A percentile compares a stretch with the other conserved stretches of the same genome.
phyloP scores from a whole-genome alignment of 2,113 vertebrate genomes.

The Cyphomyrus discorhynchus region DNA sequence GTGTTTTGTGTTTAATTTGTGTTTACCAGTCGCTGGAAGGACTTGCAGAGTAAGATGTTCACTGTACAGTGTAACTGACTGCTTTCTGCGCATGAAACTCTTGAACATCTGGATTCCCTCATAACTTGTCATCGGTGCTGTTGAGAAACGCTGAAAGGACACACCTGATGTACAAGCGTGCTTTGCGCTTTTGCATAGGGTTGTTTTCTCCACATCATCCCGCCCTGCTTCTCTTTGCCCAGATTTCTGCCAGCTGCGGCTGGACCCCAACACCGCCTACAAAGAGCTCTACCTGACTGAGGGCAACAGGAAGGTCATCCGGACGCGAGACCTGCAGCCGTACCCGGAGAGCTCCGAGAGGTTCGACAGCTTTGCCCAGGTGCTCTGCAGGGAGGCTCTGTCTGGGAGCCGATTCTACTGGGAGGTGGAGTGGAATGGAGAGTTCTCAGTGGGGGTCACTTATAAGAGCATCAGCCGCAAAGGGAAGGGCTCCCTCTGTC shows the following conservation, averaged over 20 bases:
- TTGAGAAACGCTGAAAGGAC: neutral
- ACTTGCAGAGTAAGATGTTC: neutral
- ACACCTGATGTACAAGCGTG: neutral
- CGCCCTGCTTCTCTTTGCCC: neutral
- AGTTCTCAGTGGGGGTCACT: conserved; percentile 76
- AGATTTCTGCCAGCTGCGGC: conserved; percentile 66
- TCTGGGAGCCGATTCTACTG: conserved; percentile 76
- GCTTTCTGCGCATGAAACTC: neutral
- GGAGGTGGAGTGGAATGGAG: conserved; percentile 76
- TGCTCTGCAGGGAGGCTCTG: conserved; percentile 71
- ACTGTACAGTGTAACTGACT: neutral
- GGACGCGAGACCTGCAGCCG: conserved; percentile 58
- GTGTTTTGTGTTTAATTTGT: neutral
- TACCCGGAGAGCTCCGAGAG: conserved; percentile 51
- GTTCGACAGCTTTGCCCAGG: conserved; percentile 83
- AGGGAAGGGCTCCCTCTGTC: conserved; percentile 69
- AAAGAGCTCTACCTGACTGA: conserved; percentile 67
- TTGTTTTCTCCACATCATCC: neutral
- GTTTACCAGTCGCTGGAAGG: neutral
- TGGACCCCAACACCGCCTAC: conserved; percentile 61
- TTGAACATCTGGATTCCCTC: neutral
- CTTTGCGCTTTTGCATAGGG: neutral
- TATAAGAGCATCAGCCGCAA: conserved; percentile 64
- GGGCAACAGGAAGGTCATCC: conserved; percentile 58
- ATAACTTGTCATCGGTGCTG: neutral